phyloP scores from a whole-genome alignment of 2,113 vertebrate species.

The cattle (Bos taurus) region DNA sequence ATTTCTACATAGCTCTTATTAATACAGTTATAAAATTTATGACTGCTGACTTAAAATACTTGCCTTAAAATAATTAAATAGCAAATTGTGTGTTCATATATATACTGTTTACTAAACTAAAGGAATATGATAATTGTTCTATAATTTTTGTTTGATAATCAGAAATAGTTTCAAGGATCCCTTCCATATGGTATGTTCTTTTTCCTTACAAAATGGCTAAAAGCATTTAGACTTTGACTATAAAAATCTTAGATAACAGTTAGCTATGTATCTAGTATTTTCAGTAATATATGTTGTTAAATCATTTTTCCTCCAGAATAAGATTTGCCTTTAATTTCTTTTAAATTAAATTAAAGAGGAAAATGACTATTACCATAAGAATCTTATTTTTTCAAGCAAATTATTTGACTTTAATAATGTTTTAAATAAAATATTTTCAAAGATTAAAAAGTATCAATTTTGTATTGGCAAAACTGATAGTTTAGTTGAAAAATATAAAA shows the following conservation, averaged over 20 bases:
- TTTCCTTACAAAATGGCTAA: neutral
- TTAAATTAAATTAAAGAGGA: neutral
- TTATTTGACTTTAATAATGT: neutral
- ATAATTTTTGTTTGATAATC: neutral
- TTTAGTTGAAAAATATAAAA: neutral
- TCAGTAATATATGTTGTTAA: neutral
- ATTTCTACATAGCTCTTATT: neutral
- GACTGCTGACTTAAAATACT: neutral
- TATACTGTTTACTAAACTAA: neutral
- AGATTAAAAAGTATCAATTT: neutral
- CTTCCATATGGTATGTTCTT: neutral
- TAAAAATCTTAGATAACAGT: neutral
- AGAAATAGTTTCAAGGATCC: neutral
- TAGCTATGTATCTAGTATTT: neutral
- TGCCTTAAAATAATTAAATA: neutral
- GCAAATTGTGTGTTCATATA: neutral
- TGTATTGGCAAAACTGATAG: neutral
- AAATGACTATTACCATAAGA: neutral
- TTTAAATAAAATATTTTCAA: neutral
- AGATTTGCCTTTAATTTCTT: neutral
- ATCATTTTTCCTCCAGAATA: neutral
- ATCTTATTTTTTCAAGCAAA: neutral
- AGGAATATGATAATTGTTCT: neutral
- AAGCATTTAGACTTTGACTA: neutral
- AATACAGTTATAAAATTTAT: neutral